These are phyloP conservation scores for Chirona hameri DNA, from an alignment of 2,888 invertebrate genomes.

Conservation along the genomic window DNA sequence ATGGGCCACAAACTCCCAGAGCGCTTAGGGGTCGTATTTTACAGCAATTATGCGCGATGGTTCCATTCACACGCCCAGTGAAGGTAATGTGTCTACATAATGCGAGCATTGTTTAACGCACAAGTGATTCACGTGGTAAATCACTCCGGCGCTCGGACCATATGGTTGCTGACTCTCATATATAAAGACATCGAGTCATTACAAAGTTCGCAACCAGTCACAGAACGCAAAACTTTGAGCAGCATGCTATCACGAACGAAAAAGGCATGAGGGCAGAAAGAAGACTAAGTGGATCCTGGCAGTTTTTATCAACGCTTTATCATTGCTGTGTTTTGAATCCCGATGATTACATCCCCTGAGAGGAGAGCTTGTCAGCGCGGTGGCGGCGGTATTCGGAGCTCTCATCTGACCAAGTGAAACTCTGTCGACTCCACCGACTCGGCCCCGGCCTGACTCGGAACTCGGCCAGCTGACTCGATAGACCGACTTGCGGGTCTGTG, in stretches of 20 bases:
- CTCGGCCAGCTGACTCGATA: too few species aligned
- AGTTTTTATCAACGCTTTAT: not conserved
- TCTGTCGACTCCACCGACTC: too few species aligned
- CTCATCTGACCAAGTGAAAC: too few species aligned
- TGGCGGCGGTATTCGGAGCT: too few species aligned
- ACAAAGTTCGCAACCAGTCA: not conserved
- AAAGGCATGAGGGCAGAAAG: not conserved
- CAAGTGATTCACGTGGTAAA: not conserved
- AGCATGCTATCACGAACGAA: too few species aligned
- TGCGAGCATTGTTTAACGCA: constrained; percentile 29
- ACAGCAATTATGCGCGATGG: not conserved
- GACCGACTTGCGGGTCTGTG: too few species aligned
- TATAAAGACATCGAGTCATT: not conserved
- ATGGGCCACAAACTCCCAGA: constrained; percentile 24
- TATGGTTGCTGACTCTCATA: not conserved
- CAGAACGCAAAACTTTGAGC: not conserved
- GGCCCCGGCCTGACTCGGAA: too few species aligned
- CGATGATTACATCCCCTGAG: too few species aligned
- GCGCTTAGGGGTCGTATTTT: constrained; percentile 11
- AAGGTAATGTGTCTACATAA: not conserved
- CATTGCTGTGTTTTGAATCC: too few species aligned
- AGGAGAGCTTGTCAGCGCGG: too few species aligned
- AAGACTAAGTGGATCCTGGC: not conserved
- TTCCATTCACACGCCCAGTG: not conserved
- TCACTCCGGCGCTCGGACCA: not conserved